Evolutionary conservation across 2,888 invertebrate species (phyloP), one percentile per base, ranked within the genome.

Genomic region (Campoplex nolae): DNA sequence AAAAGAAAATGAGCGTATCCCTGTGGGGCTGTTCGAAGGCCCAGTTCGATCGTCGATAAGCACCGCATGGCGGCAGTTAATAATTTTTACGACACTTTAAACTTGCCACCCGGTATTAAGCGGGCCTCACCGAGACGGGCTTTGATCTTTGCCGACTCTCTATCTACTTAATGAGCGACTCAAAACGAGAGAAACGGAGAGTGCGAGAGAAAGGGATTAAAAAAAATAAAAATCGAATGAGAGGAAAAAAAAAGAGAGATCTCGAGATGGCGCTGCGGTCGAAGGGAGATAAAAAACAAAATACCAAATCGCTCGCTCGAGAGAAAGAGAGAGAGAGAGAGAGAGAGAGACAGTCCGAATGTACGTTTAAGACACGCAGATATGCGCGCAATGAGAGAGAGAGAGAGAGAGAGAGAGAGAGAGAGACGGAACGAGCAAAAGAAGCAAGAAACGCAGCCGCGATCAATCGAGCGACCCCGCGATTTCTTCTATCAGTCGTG

Each of bases 81-180:
- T 93, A 92, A 93, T 93, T 92, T 92, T 93, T 92, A 93, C 92
- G 92, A 93, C 93, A 93, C 92, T 93, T 92, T 93, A 92, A 92
- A 91, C 93, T 93, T 92, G 92, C 93, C 93, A 93, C 93, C 92
- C 93, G 92, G 93, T 93, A 93, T 93, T 93, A 93, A 93, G 92
- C 92, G 92, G 91, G 91, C 91, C 92, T 90, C 91, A 90, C 89
- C 90, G 91, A 92, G 92, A 91, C 89, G 88, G 87, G 91, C 92
- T 93, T 93, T 93, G 93, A 93, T 93, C 92, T 93, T 93, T 68
- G 92, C 93, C 93, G 93, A 92, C 93, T 90, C 87, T 90, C 91
- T 91, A 91, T 91, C 91, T 91, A 89, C 92, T 92, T 93, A 92
- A 92, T 92, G 91, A 91, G 91, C 90, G 90, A 90, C 88, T 86